Evolutionary conservation across 2,797 vertebrate genomes (phyloP), one percentile per base, ranked within the genome.

Genomic region (Graptemys geographica): DNA sequence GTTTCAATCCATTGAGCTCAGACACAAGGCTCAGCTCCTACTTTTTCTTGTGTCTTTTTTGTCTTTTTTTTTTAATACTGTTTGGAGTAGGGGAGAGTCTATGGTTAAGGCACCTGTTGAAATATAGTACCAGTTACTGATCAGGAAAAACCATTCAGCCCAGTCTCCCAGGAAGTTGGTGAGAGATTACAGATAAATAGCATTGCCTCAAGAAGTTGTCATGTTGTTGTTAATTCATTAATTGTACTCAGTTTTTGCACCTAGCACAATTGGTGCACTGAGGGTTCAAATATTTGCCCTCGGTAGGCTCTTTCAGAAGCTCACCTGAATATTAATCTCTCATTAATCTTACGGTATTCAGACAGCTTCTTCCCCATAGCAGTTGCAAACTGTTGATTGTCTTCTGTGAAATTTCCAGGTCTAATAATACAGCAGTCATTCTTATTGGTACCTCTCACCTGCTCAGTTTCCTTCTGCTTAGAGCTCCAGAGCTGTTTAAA

Each of bases 401-500:
- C 96, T 90, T 91, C 89, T 88, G 57, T 84, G 86, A 81, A 96
- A 78, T 94, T 95, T 92, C 80, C 87, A 84, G 81, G 65, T 81
- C 59, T 84, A 84, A 62, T 96, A 93, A 95, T 90, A 80, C 76
- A 87, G 83, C 83, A 91, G 88, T 85, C 89, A 37, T 84, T 95
- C 84, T 92, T 96, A 87, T 86, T 92, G 95, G 83, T 65, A 74
- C 72, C 74, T 90, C 59, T 90, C 90, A 93, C 94, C 95, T 97
- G 93, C 94, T 97, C 91, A 31, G 78, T 90, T 96, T 97, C 88
- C 93, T 93, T 87, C 90, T 92, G 74, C 53, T 44, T 91, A 94
- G 89, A 95, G 88, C 79, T 94, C 79, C 0, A 18, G 87, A 95
- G 74, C 78, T 93, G 85, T 94, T 97, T 95, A 93, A 97, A 88